These are phyloP conservation scores for Myrmophylax atrothorax DNA, from an alignment of 2,113 vertebrate species.

Conservation along the genomic window DNA sequence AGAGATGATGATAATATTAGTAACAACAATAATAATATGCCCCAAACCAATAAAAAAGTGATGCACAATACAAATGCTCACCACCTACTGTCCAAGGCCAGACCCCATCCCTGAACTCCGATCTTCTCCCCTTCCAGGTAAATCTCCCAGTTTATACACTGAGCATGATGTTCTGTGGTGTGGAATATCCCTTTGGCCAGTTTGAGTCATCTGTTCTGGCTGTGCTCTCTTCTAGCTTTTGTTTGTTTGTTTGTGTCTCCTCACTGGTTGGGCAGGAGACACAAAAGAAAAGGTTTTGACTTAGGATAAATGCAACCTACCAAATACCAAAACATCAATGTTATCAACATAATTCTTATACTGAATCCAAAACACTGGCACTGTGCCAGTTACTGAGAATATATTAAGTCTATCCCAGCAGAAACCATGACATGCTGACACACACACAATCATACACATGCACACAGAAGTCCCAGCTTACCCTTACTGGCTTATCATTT, in stretches of 20 bases:
- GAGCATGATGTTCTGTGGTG: fast-evolving
- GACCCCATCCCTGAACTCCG: background rate
- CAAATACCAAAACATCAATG: background rate
- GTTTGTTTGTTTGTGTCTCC: background rate
- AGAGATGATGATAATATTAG: background rate
- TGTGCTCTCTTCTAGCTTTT: background rate
- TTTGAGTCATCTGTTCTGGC: background rate
- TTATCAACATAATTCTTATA: background rate
- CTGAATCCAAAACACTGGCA: background rate
- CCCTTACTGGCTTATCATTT: background rate
- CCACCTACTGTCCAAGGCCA: no score
- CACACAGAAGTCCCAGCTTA: background rate
- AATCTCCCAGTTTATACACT: background rate
- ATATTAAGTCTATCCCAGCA: background rate
- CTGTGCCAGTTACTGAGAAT: background rate
- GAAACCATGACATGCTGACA: fast-evolving
- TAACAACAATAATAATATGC: background rate
- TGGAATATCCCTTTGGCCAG: no score
- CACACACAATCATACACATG: fast-evolving
- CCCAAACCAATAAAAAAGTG: background rate
- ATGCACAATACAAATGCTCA: background rate
- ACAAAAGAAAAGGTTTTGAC: background rate
- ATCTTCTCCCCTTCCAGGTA: background rate
- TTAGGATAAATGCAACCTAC: background rate
- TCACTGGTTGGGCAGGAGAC: background rate